Percentiles rank a stretch among this genome's conserved stretches.
phyloP scores from a whole-genome alignment of 2,797 vertebrate species.

The Pipistrellus kuhlii region DNA sequence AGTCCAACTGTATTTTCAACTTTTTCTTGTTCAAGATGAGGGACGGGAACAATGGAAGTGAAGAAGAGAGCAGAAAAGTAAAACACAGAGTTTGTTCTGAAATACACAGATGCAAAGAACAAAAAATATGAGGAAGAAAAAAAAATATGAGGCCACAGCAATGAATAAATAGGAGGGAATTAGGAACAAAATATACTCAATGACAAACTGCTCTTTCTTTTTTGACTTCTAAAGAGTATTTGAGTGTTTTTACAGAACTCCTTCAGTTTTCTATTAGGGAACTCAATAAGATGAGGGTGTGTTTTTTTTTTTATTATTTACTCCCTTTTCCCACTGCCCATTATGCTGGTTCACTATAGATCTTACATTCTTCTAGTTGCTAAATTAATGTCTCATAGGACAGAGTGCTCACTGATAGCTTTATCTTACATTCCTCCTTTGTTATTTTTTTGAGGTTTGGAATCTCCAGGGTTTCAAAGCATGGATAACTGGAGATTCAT shows the following conservation, averaged over 20 bases:
- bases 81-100: background rate
- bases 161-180: background rate
- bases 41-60: background rate
- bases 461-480: constrained; percentile 34
- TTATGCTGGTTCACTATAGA: background rate
- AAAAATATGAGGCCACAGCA: background rate
- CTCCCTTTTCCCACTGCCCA: background rate
- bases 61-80: background rate
- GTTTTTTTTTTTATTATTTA: background rate
- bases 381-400: constrained; percentile 34
- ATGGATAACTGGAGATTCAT: constrained; percentile 50
- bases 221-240: background rate
- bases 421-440: background rate
- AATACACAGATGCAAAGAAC: background rate
- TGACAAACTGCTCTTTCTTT: background rate
- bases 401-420: background rate
- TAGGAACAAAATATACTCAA: background rate
- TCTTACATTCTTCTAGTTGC: constrained; percentile 17
- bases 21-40: background rate
- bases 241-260: background rate
- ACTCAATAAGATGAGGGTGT: background rate
- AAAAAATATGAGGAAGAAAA: background rate
- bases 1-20: background rate
- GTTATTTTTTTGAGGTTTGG: constrained; percentile 54
- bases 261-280: background rate